These are phyloP conservation scores for Xestoiulus laeticollis DNA, from an alignment of 2,888 invertebrate species.

Conservation along the genomic window DNA sequence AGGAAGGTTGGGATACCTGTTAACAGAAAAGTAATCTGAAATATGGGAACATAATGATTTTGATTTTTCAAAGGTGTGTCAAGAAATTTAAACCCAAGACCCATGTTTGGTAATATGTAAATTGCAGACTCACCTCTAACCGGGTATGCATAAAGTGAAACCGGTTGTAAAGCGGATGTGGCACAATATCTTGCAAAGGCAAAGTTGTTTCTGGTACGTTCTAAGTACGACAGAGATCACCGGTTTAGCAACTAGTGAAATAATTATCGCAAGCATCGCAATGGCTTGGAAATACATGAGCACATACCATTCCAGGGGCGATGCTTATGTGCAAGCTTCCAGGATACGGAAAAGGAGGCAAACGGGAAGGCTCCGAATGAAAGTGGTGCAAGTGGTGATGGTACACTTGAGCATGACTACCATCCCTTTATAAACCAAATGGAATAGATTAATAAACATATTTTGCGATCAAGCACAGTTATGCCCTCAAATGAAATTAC, in stretches of 20 bases:
- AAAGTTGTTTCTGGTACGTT: neutral
- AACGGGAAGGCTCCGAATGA: constrained; percentile 65
- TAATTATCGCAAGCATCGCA: neutral
- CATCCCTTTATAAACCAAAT: constrained; percentile 64
- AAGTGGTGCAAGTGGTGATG: constrained; percentile 84
- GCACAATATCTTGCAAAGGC: neutral
- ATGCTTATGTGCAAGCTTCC: constrained; percentile 69
- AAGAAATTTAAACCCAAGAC: too few relatives aligned
- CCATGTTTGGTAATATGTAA: too few relatives aligned
- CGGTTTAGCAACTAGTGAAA: neutral
- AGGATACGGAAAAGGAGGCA: constrained; percentile 65
- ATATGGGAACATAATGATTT: too few relatives aligned
- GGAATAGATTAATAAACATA: neutral
- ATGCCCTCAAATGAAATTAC: too few relatives aligned
- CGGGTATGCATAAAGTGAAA: constrained; percentile 48
- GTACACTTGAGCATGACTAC: constrained; percentile 73
- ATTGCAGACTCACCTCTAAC: constrained; percentile 47
- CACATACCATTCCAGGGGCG: constrained; percentile 61
- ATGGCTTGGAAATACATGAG: neutral
- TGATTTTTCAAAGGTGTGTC: too few relatives aligned
- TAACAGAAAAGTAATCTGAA: too few relatives aligned
- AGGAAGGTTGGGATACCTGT: too few relatives aligned
- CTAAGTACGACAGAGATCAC: neutral
- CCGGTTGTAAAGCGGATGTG: constrained; percentile 34
- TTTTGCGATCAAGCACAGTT: constrained; percentile 54